phyloP scores from a whole-genome alignment of 2,113 vertebrate genomes.

The Oreochromis aureus region DNA sequence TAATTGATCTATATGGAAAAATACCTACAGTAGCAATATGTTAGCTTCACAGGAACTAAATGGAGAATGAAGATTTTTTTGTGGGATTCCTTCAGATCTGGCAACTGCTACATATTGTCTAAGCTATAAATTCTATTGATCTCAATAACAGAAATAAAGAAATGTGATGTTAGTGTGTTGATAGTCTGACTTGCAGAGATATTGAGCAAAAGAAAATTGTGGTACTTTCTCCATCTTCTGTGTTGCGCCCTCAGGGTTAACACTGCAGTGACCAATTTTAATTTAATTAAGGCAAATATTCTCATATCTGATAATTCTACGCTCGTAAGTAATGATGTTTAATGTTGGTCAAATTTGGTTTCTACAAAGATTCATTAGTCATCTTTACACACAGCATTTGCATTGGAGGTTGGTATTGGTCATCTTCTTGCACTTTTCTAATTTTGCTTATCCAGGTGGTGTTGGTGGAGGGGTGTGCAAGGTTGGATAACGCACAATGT shows the following conservation, averaged over 20 bases:
- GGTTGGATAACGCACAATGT: background rate
- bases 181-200: background rate
- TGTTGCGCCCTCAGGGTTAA: background rate
- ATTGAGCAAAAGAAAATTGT: background rate
- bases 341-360: background rate
- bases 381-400: background rate
- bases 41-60: background rate
- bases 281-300: background rate
- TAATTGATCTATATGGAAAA: background rate
- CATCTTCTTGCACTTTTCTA: background rate
- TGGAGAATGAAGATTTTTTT: background rate
- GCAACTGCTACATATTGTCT: background rate
- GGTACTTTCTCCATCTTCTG: background rate
- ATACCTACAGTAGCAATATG: background rate
- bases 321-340: background rate
- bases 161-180: background rate
- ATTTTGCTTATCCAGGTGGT: background rate
- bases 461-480: background rate
- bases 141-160: background rate
- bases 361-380: background rate
- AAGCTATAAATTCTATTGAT: background rate
- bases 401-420: background rate
- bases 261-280: background rate
- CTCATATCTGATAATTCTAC: background rate
- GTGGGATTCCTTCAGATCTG: background rate